Conservation (phyloP, 2,797 vertebrate species). For the Alcedo quadribrachys region DNA sequence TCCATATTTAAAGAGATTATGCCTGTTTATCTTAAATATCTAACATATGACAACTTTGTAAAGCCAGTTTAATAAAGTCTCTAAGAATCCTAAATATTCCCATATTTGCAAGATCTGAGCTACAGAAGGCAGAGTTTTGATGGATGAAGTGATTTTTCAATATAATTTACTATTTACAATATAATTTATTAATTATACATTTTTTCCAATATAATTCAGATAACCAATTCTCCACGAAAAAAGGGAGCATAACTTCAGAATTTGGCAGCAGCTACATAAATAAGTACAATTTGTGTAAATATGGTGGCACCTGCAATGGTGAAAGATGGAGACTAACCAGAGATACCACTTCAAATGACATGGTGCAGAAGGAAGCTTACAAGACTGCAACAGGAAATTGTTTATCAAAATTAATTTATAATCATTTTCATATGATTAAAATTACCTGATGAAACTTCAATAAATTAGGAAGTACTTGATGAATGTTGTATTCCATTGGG, state of each 20-base stretch:
- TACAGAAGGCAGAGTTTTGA: background rate
- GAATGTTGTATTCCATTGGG: background rate
- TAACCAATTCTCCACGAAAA: background rate
- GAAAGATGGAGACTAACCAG: slow-evolving; percentile 16
- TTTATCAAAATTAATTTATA: slow-evolving; percentile 24
- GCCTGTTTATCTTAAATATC: slow-evolving; percentile 1
- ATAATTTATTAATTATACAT: too few species aligned
- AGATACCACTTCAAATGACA: background rate
- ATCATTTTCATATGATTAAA: slow-evolving; percentile 39
- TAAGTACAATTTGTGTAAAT: background rate
- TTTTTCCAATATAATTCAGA: background rate
- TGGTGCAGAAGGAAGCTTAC: background rate
- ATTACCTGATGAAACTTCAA: slow-evolving; percentile 40
- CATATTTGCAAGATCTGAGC: background rate
- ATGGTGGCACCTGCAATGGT: background rate
- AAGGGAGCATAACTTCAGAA: background rate
- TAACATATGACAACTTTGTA: background rate
- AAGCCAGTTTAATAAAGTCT: background rate
- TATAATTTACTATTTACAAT: background rate
- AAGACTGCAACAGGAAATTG: slow-evolving; percentile 29
- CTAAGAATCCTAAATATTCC: background rate
- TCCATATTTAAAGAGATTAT: background rate
- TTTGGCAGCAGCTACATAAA: background rate
- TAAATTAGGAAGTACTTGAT: slow-evolving; percentile 51
- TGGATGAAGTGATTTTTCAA: slow-evolving; percentile 3